Evolutionary conservation across 2,797 vertebrate genomes (phyloP).

Genomic region (Smutsia gigantea): DNA sequence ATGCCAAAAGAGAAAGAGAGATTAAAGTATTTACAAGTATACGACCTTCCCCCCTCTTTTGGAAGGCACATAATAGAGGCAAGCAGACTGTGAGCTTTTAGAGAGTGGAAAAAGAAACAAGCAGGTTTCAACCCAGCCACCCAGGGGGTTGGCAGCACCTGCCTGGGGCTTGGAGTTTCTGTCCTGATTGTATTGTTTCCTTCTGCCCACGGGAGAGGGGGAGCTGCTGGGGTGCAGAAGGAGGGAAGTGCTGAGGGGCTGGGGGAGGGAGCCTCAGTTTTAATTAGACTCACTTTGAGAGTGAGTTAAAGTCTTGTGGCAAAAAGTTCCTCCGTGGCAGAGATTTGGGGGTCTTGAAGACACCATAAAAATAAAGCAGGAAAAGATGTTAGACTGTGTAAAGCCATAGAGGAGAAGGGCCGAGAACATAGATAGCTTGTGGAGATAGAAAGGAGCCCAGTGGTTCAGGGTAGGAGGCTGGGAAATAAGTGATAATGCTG

Average conservation of each 20-base stretch:
- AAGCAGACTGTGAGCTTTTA: slow-evolving; percentile 61
- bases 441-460: not conserved
- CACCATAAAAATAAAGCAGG: not conserved
- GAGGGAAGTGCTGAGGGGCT: not conserved
- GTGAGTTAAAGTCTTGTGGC: not conserved
- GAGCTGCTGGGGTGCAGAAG: not conserved
- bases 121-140: not conserved
- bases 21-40: slow-evolving; percentile 69
- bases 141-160: not conserved
- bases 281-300: not conserved
- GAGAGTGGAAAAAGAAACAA: slow-evolving; percentile 54
- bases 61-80: slow-evolving; percentile 20
- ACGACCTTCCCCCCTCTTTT: not conserved
- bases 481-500: not conserved
- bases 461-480: not conserved
- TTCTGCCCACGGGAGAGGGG: not conserved
- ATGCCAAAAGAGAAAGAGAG: slow-evolving; percentile 27
- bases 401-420: not conserved
- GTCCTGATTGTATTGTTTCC: not conserved
- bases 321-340: not conserved
- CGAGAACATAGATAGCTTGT: rapidly evolving
- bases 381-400: not conserved
- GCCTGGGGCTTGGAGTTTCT: not conserved
- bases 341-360: not conserved
- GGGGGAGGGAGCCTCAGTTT: not conserved